Evolutionary conservation across 2,888 invertebrate genomes (phyloP), one percentile per base, ranked within the genome.

Genomic region (Melanostoma scalare): DNA sequence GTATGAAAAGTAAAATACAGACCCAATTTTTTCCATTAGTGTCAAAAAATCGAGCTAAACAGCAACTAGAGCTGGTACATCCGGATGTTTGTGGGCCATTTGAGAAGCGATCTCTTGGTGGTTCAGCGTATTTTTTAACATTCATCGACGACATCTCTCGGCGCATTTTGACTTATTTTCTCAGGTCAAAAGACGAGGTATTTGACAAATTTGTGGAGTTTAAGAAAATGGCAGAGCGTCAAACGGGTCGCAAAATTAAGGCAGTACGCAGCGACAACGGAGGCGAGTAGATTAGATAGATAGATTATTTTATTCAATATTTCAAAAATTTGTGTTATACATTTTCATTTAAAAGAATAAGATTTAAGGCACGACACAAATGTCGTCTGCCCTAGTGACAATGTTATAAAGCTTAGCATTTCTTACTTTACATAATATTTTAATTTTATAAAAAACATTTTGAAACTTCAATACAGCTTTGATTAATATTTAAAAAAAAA

Each of bases 221-320:
- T n/a, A 76, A 81, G 40, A 46, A 36, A 8, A 63, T 65, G 75
- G 75, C 56, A 3, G 69, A 79, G 50, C 69, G 69, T 10, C 68
- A 71, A 36, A 69, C 65, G 3, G 81, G 77, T 31, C 56, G 48
- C n/a, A 82, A 82, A 20, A 20, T 20, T 20, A 20, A 20, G 20
- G 20, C 20, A 20, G 20, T 20, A 20, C 20, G 20, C 20, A 20
- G 20, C 20, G 20, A 20, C 20, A 20, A 20, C 20, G 20, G 20
- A 20, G n/a, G n/a, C n/a, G n/a, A n/a, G n/a, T n/a, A n/a, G n/a
- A n/a, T n/a, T n/a, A n/a, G n/a, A n/a, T n/a, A n/a, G n/a, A n/a
- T n/a, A n/a, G n/a, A n/a, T n/a, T n/a, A n/a, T n/a, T n/a, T n/a
- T n/a, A n/a, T n/a, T n/a, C n/a, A n/a, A n/a, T n/a, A n/a, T n/a